Conservation (phyloP, 2,797 vertebrate species). For the Paratrypauchen microcephalus region DNA sequence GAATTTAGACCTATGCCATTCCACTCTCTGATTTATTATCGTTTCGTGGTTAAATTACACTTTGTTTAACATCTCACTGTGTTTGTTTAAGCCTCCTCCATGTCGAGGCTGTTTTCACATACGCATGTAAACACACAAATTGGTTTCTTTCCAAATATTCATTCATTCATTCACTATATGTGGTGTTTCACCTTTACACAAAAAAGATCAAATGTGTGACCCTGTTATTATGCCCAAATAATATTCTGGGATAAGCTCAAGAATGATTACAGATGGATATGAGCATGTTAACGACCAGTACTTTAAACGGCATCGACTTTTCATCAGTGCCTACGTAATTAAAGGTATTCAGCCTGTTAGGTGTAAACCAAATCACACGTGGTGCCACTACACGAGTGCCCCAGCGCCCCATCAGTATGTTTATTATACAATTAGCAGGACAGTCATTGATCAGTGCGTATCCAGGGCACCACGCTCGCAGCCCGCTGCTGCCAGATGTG, state of each 20-base stretch:
- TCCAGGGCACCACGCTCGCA: conserved; percentile 62
- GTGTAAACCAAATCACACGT: conserved; percentile 83
- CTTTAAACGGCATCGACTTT: conserved; percentile 88
- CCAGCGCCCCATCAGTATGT: conserved; percentile 68
- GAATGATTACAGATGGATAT: conserved; percentile 75
- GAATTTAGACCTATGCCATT: conserved; percentile 74
- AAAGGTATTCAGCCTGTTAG: conserved; percentile 88
- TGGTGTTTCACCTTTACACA: neutral
- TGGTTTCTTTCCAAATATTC: conserved; percentile 7
- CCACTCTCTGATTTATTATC: conserved; percentile 79
- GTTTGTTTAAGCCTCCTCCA: conserved; percentile 68
- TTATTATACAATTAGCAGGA: conserved; percentile 75
- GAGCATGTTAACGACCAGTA: conserved; percentile 67
- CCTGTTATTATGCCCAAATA: conserved; percentile 41
- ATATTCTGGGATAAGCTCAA: conserved; percentile 77
- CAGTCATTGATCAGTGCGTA: conserved; percentile 68
- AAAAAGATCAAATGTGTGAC: neutral
- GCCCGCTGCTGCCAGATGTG: conserved; percentile 69
- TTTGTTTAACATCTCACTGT: conserved; percentile 71
- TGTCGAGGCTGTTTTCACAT: conserved; percentile 27
- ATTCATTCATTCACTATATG: neutral
- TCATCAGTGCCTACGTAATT: conserved; percentile 89
- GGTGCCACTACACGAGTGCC: conserved; percentile 67
- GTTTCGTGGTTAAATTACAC: conserved; percentile 77
- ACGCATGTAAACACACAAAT: conserved; percentile 21